These are phyloP conservation scores for Synergus japonicus DNA, from an alignment of 2,888 invertebrate genomes.

Conservation along the genomic window DNA sequence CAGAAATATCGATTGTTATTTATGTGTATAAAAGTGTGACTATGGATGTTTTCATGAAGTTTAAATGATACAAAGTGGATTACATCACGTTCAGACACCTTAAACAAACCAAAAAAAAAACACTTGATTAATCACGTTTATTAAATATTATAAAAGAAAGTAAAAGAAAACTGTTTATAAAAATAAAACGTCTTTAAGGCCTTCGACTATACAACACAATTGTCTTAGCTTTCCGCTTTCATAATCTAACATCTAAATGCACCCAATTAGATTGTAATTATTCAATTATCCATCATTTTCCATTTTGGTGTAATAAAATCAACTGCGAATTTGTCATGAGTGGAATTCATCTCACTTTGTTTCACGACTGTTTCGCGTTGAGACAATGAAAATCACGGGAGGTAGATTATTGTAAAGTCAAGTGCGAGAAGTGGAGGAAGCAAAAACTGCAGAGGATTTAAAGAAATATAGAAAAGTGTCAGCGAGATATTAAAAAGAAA, in stretches of 20 bases:
- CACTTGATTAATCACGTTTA: not conserved
- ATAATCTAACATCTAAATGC: slow-evolving; percentile 14
- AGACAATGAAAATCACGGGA: slow-evolving; percentile 36
- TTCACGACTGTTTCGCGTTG: slow-evolving; percentile 22
- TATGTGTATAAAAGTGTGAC: not conserved
- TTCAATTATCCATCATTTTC: slow-evolving; percentile 34
- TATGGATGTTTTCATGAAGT: not conserved
- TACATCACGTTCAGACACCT: not conserved
- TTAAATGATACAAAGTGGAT: not conserved
- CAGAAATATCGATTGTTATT: not conserved
- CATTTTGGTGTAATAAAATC: slow-evolving; percentile 32
- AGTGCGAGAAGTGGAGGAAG: slow-evolving; percentile 12
- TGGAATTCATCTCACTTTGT: slow-evolving; percentile 22
- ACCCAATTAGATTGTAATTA: slow-evolving; percentile 18
- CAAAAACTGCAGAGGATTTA: not conserved
- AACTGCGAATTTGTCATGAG: slow-evolving; percentile 5
- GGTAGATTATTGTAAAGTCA: not conserved
- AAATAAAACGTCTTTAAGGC: not conserved
- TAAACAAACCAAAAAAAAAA: not conserved
- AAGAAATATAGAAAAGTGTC: not conserved
- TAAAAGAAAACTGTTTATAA: not conserved
- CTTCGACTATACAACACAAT: not conserved
- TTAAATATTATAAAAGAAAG: not conserved
- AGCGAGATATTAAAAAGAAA: not conserved
- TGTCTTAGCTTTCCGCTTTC: slow-evolving; percentile 9